Evolutionary conservation across 1,140 invertebrate genomes (phyloP), one percentile per base, ranked within the genome.

Genomic region (Brachionus asplanchnoidis): DNA sequence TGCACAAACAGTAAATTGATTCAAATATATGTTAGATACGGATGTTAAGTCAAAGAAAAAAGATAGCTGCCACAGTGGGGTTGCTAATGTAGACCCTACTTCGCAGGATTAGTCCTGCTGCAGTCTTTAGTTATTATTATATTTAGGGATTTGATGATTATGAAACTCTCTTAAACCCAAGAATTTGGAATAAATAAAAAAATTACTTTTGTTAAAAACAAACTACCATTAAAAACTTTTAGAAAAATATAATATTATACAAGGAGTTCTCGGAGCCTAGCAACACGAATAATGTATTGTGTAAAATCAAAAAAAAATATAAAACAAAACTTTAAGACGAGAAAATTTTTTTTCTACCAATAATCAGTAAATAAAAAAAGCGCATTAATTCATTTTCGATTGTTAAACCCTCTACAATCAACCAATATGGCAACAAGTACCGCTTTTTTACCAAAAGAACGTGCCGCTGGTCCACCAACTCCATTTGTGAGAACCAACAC

Each of bases 211-310:
- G 53, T 46, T 14, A 46, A 36, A 36, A 36, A 46, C 44, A 46
- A 46, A 46, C 8, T 20, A 26, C 53, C 23, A 23, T 60, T 60
- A 8, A 23, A 8, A 60, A 60, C 9, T 60, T 32, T 68, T 32
- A 2, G 11, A 7, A 44, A 42, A 73, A 73, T 28, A 73, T 40
- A 73, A 73, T 73, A 73, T 73, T 73, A 73, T 73, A 42, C 68
- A 73, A 73, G 68, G 68, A 73, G 68, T 73, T 40, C n/a, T 73
- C 36, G 68, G 68, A 20, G 17, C 68, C 36, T 40, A 42, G 68
- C 68, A 73, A 73, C 68, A 73, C 32, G 32, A 73, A 73, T 73
- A 73, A 73, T 73, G 68, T 73, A 73, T 73, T 73, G 68, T 73
- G 32, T 73, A 73, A 73, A 73, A 40, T 42, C 14, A 40, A 42